Evolutionary conservation across 2,888 invertebrate genomes (phyloP), one percentile per base, ranked within the genome.

Genomic region (Escarpia spicata): DNA sequence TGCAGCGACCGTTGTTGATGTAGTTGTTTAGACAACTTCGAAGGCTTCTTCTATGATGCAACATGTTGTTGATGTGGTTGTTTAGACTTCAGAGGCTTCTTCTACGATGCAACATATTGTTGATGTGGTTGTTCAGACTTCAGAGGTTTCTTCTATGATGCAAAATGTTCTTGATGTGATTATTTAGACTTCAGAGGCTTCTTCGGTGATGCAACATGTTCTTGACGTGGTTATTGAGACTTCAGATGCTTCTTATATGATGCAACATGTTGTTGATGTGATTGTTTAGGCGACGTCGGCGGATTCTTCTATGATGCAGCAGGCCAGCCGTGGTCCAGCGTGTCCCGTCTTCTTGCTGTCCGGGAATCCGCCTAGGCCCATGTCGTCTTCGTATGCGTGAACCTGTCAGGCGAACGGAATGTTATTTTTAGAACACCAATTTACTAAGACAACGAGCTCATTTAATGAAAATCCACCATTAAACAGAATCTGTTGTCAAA

Each of bases 281-380:
- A 6, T 43, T 43, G 43, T 26, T 89, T 89, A 43, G 19, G 15
- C 90, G 19, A 26, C 58, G 8, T 19, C 75, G 12, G 60, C 31
- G 26, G 44, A 1, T 15, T 58, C 91, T 37, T 60, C 58, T 37
- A 92, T 92, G 91, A 91, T 60, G 91, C 92, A 92, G 52, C 92
- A 92, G 10, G 60, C 90, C 52, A 92, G 43, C n/a, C 92, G 91
- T 19, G 43, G n/a, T 3, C 92, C 92, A n/a, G 92, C 91, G 43
- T 91, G 60, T 10, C 92, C 92, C 8, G 92, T 92, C 44, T 91
- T 91, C n/a, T 91, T 91, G 58, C 92, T 92, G 60, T 91, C 91
- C 8, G 45, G 60, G 37, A 26, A 60, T 1, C 91, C 91, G 37
- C 92, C 92, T 44, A 12, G 15, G 12, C 92, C 92, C 58, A 92